Conservation (phyloP, 2,113 vertebrate species). For the Atrichornis clamosus region DNA sequence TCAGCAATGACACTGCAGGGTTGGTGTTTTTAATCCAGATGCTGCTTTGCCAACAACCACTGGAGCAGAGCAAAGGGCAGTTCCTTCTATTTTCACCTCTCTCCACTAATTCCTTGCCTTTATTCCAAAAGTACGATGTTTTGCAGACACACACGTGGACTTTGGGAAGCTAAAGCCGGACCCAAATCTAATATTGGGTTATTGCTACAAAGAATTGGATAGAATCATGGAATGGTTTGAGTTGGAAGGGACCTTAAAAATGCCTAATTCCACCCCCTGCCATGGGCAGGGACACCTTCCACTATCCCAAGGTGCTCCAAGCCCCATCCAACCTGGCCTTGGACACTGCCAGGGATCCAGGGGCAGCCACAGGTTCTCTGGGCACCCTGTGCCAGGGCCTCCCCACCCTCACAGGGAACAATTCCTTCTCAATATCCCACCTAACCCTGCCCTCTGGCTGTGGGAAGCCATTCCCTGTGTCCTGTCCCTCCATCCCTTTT, state of each 20-base stretch:
- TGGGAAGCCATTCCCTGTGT: not conserved
- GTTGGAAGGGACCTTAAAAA: too few relatives aligned
- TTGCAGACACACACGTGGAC: rapidly evolving
- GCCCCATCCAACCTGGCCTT: not conserved
- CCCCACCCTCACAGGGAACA: rapidly evolving
- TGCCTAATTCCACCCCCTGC: too few relatives aligned
- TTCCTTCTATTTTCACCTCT: not conserved
- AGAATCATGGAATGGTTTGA: not conserved
- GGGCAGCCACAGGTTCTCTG: not conserved
- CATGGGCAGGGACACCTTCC: too few relatives aligned
- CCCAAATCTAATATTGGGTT: not conserved
- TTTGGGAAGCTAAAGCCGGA: not conserved
- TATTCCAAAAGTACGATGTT: not conserved
- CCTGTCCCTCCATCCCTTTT: not conserved
- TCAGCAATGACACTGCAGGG: not conserved
- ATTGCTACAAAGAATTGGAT: not conserved
- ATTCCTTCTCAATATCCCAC: not conserved
- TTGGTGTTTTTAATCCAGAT: not conserved
- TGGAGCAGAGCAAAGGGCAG: not conserved
- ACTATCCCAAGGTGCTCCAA: too few relatives aligned
- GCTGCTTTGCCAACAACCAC: not conserved
- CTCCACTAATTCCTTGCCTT: not conserved
- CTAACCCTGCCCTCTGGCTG: rapidly evolving
- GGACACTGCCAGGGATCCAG: not conserved
- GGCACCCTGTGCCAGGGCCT: not conserved